Evolutionary conservation across 2,113 vertebrate genomes (phyloP).

Genomic region (Paracanthobrama guichenoti): DNA sequence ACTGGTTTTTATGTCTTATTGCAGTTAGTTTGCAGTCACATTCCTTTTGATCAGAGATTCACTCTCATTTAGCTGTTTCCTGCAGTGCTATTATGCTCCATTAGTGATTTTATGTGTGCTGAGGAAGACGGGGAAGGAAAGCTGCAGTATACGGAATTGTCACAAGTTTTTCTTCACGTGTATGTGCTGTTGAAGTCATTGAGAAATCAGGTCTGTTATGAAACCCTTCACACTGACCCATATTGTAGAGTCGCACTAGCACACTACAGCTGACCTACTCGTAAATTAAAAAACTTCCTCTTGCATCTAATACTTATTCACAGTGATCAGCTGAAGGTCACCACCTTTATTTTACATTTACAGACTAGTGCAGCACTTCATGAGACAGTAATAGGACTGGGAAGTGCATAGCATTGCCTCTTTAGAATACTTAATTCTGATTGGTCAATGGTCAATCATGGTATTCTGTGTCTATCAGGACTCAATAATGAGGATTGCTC

Average conservation of each 20-base stretch:
- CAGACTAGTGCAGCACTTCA: background rate
- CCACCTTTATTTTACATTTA: background rate
- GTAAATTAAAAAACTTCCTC: background rate
- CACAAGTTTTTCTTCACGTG: background rate
- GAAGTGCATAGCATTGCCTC: background rate
- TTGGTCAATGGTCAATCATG: background rate
- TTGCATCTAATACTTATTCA: background rate
- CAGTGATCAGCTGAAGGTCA: background rate
- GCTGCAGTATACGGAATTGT: background rate
- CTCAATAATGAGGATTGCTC: background rate
- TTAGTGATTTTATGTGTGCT: background rate
- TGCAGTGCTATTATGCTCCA: background rate
- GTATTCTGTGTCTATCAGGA: background rate
- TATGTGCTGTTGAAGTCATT: constrained; percentile 1
- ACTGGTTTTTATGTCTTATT: background rate
- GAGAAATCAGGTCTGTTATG: constrained; percentile 27
- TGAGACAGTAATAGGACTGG: background rate
- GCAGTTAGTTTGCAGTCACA: constrained; percentile 11
- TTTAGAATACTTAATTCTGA: background rate
- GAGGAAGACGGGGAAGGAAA: background rate
- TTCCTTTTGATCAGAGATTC: background rate
- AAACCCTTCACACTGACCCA: constrained; percentile 43
- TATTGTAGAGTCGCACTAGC: background rate
- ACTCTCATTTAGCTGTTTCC: background rate
- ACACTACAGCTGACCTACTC: constrained; percentile 3